Conservation (phyloP, 2,888 invertebrate genomes). For the Schizotus pectinicornis region DNA sequence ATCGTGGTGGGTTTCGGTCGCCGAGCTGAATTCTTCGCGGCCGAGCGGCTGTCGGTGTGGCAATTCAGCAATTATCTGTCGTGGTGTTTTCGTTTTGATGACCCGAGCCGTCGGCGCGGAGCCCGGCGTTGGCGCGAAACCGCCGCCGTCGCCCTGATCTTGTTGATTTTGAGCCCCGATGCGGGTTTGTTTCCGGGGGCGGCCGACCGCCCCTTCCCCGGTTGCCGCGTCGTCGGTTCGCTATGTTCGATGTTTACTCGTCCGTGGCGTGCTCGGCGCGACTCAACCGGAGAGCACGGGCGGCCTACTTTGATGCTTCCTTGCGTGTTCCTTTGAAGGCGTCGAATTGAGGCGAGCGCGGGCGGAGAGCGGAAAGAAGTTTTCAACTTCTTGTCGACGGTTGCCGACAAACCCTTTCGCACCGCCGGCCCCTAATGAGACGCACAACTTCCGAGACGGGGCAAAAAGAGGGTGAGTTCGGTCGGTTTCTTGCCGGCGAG, state of each 20-base stretch:
- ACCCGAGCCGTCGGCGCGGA: no score
- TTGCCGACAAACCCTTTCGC: constrained; percentile 8
- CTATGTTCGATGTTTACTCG: constrained; percentile 21
- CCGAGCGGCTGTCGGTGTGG: no score
- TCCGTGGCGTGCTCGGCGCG: constrained; percentile 21
- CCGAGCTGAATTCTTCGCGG: no score
- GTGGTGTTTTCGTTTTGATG: no score
- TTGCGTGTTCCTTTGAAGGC: constrained; percentile 25
- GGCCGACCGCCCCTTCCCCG: constrained; percentile 2
- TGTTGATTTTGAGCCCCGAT: background rate
- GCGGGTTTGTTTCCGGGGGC: background rate
- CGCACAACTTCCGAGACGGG: constrained; percentile 7
- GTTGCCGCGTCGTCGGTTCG: background rate
- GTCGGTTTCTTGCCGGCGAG: background rate
- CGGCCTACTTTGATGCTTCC: constrained; percentile 21
- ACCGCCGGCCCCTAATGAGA: constrained; percentile 8
- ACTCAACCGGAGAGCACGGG: constrained; percentile 19
- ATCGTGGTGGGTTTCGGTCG: no score
- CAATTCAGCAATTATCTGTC: no score
- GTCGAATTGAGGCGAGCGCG: constrained; percentile 27
- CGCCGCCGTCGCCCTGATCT: background rate
- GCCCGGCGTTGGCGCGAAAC: background rate
- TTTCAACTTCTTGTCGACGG: constrained; percentile 20
- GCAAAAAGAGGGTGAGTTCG: constrained; percentile 1
- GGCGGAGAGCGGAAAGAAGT: constrained; percentile 8